phyloP scores from a whole-genome alignment of 2,888 invertebrate genomes.

The Xylocampa areola region DNA sequence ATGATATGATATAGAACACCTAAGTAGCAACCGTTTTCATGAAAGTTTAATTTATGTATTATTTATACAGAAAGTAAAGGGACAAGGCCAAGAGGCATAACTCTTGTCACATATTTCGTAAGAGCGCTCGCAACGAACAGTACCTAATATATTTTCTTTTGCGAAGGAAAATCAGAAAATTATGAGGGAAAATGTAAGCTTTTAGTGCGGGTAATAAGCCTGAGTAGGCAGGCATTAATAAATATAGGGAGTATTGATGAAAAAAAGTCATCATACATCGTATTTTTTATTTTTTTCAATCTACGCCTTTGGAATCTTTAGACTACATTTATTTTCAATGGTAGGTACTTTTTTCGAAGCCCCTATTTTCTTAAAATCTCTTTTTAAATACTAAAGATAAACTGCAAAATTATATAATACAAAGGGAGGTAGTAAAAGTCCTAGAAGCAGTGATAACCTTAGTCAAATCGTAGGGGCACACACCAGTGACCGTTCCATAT shows the following conservation, averaged over 20 bases:
- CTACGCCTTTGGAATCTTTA: slow-evolving; percentile 6
- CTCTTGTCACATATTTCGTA: slow-evolving; percentile 39
- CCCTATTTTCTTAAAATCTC: too few species aligned
- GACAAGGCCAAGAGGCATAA: slow-evolving; percentile 28
- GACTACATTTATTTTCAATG: too few species aligned
- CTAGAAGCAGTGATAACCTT: too few species aligned
- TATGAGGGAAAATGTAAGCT: slow-evolving; percentile 33
- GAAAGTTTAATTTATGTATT: slow-evolving; percentile 21
- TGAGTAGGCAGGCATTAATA: slow-evolving; percentile 21
- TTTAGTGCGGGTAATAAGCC: slow-evolving; percentile 21
- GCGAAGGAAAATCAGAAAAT: slow-evolving; percentile 28
- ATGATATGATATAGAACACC: too few species aligned
- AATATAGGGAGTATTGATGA: slow-evolving; percentile 20
- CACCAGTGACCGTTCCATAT: too few species aligned
- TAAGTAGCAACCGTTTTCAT: slow-evolving; percentile 22
- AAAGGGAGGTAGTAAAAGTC: too few species aligned
- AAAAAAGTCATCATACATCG: slow-evolving; percentile 27
- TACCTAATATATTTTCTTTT: slow-evolving; percentile 34
- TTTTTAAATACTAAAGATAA: too few species aligned
- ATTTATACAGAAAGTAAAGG: slow-evolving; percentile 30
- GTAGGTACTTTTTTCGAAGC: too few species aligned
- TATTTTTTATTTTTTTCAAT: slow-evolving; percentile 17
- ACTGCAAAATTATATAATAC: too few species aligned
- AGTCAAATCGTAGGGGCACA: too few species aligned
- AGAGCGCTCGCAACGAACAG: slow-evolving; percentile 20